Percentiles rank a stretch among this genome's conserved stretches.
Evolutionary conservation across 2,888 invertebrate species (phyloP).

Genomic region (Opisthograptis luteolata): DNA sequence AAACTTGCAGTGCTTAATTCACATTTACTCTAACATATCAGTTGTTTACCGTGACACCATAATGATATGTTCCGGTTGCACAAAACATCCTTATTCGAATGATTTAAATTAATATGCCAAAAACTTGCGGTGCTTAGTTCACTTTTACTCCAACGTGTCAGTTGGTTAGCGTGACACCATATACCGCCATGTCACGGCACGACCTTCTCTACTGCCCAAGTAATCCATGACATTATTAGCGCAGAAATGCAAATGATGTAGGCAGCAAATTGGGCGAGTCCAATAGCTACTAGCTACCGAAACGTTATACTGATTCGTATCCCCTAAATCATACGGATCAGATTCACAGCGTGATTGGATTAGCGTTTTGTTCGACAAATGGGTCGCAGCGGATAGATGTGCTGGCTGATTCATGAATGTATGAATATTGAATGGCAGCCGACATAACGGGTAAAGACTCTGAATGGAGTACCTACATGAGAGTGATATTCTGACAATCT

Average conservation of each 20-base stretch:
- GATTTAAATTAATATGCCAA: too few relatives aligned
- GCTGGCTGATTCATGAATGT: slow-evolving; percentile 13
- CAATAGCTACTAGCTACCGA: slow-evolving; percentile 39
- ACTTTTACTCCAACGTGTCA: too few relatives aligned
- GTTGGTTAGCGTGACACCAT: too few relatives aligned
- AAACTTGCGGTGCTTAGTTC: too few relatives aligned
- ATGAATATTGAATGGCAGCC: slow-evolving; percentile 24
- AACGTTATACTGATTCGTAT: slow-evolving; percentile 38
- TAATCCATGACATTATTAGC: slow-evolving; percentile 33
- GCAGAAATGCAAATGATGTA: slow-evolving; percentile 45
- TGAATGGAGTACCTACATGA: slow-evolving; percentile 22
- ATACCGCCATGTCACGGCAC: background rate
- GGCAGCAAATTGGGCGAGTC: slow-evolving; percentile 43
- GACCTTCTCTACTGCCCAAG: background rate
- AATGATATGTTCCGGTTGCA: too few relatives aligned
- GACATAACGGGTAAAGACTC: slow-evolving; percentile 2
- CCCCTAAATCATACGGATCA: slow-evolving; percentile 39
- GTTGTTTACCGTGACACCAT: too few relatives aligned
- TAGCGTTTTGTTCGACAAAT: slow-evolving; percentile 32
- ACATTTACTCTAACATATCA: too few relatives aligned
- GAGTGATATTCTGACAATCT: too few relatives aligned
- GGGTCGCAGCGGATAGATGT: slow-evolving; percentile 6
- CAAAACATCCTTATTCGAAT: too few relatives aligned
- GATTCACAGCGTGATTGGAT: slow-evolving; percentile 37
- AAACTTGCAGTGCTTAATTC: too few relatives aligned